Evolutionary conservation across 2,113 vertebrate species (phyloP).

Genomic region (Phaethon lepturus): DNA sequence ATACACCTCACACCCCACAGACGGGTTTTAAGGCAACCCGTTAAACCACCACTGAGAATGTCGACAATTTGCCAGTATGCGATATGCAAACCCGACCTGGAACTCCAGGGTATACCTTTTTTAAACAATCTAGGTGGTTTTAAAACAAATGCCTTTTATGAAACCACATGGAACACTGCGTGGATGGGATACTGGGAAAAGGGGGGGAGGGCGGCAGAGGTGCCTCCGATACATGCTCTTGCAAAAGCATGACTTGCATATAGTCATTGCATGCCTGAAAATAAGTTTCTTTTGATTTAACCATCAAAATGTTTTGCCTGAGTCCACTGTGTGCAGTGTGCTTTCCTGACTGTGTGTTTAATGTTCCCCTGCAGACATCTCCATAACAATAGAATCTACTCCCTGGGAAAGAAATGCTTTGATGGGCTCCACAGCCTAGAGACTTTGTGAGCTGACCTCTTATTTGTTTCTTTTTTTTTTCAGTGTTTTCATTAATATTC

Average conservation of each 20-base stretch:
- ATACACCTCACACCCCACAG: background rate
- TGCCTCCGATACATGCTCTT: background rate
- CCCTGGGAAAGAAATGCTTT: conserved; percentile 89
- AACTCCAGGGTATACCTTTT: background rate
- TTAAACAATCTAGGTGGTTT: background rate
- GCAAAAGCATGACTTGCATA: conserved; percentile 50
- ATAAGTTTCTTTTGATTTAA: conserved; percentile 61
- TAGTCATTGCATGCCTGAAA: conserved; percentile 27
- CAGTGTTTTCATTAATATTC: conserved; percentile 81
- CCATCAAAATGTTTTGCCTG: conserved; percentile 55
- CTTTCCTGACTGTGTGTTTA: conserved; percentile 71
- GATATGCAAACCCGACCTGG: background rate
- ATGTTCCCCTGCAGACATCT: conserved; percentile 84
- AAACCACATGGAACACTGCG: background rate
- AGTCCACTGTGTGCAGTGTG: conserved; percentile 30
- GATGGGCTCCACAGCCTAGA: conserved; percentile 87
- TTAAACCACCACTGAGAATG: background rate
- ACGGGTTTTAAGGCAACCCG: background rate
- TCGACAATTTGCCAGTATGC: background rate
- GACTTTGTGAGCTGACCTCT: conserved; percentile 89
- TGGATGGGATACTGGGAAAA: background rate
- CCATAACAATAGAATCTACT: conserved; percentile 89
- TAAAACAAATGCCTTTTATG: background rate
- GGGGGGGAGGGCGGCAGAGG: background rate
- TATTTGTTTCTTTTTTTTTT: conserved; percentile 76